Base-by-base conservation (phyloP, 1,140 invertebrate genomes). In the Alviniconcha marisindica region DNA sequence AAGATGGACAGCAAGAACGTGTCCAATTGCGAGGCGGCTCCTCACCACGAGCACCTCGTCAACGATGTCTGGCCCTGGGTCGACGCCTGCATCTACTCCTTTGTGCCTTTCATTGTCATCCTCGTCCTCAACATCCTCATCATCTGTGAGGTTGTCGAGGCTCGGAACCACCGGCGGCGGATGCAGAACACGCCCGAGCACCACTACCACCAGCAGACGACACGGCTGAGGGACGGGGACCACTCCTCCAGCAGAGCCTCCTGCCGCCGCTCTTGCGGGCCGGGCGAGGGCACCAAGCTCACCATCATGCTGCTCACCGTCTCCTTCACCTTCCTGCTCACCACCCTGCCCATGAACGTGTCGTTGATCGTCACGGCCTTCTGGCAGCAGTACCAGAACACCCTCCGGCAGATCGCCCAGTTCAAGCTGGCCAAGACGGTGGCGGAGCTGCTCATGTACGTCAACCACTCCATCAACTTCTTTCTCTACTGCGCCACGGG, bases 391-490 rank as follows among this genome's bases (percentile, higher is more conserved):
- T 48, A 69, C 31, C 77, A 85, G 28, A 77, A 86, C 44, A 42
- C 54, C 38, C 44, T 60, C 1, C 79, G 83, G 51, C 74, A 82
- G 7, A 82, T 83, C 33, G 88, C 88, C 2, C 86, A 83, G 36
- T 87, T 91, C 56, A 85, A 87, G 12, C 86, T 93, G 21, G 84
- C 82, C 12, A 85, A 86, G 31, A 90, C 92, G 0, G 84, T 93
- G 31, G 88, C 89, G 0, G 90, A 93, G 80, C 83, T 93, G 18
- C 86, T 93, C 0, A 92, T 93, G 91, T 94, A 93, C 84, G 80
- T 91, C 12, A 94, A 94, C 81, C 93, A 94, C 85, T 92, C 92
- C 38, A 89, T 92, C 33, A 93, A 93, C 85, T 94, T 94, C 86
- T 92, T 93, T 73, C 87, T 94, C 0, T 94, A 94, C 85, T 93